Evolutionary conservation across 2,797 vertebrate genomes (phyloP).

Genomic region (Eremophila alpestris): DNA sequence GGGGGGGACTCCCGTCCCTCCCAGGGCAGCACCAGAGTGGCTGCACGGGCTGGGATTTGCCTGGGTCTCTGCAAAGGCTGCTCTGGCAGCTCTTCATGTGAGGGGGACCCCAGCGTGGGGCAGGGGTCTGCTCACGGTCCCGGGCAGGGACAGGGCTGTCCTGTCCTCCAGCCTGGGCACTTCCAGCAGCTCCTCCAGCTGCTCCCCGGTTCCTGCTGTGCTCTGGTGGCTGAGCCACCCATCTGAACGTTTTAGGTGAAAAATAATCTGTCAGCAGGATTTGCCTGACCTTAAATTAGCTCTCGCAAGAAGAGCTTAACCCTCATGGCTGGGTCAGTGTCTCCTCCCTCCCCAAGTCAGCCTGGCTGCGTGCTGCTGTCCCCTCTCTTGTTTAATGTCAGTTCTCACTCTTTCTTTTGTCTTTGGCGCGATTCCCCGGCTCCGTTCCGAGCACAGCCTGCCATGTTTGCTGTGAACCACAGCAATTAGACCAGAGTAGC

Average conservation of each 20-base stretch:
- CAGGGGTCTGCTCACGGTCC: not conserved
- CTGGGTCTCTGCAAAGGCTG: fast-evolving
- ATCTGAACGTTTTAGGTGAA: not conserved
- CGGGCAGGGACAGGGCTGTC: not conserved
- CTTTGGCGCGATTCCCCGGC: not conserved
- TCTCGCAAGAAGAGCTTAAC: not conserved
- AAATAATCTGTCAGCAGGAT: conserved; percentile 46
- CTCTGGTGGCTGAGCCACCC: fast-evolving
- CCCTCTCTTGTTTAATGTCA: not conserved
- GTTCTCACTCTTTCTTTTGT: not conserved
- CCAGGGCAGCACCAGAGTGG: not conserved
- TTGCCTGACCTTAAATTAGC: conserved; percentile 50
- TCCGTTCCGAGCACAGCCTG: not conserved
- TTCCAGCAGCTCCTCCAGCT: not conserved
- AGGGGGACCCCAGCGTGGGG: fast-evolving
- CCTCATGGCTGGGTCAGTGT: not conserved
- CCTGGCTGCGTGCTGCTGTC: not conserved
- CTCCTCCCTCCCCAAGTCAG: not conserved
- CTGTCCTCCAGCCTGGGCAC: not conserved
- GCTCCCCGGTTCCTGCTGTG: not conserved
- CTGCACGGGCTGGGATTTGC: not conserved
- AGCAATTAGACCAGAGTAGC: not conserved
- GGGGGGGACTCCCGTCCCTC: not conserved
- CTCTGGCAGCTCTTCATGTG: not conserved
- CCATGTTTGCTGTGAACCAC: not conserved